A percentile compares a stretch with the other conserved stretches of the same genome.
phyloP scores from a whole-genome alignment of 1,140 invertebrate species.

The Manduca sexta region DNA sequence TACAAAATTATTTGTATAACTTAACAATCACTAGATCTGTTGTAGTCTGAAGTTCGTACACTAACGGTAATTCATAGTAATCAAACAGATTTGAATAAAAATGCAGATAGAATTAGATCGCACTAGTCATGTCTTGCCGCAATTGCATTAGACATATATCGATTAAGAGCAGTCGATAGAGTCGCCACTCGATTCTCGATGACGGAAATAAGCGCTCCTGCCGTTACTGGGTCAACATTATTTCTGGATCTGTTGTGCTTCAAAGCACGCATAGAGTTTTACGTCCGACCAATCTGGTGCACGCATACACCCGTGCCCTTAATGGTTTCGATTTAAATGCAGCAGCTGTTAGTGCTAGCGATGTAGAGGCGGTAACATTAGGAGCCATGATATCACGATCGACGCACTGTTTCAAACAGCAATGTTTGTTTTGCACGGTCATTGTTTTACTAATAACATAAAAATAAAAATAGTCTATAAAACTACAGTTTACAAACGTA shows the following conservation, averaged over 20 bases:
- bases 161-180: slow-evolving; percentile 31
- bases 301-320: slow-evolving; percentile 21
- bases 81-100: too few species aligned
- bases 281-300: slow-evolving; percentile 40
- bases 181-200: slow-evolving; percentile 38
- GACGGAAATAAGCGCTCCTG: slow-evolving; percentile 70
- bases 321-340: slow-evolving; percentile 24
- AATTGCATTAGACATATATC: slow-evolving; percentile 13
- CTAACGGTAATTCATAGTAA: too few species aligned
- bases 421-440: neutral
- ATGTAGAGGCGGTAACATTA: neutral
- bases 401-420: neutral
- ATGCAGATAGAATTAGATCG: too few species aligned
- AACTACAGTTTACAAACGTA: too few species aligned
- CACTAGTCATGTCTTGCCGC: neutral
- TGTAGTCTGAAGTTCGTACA: too few species aligned
- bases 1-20: too few species aligned
- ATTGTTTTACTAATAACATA: neutral
- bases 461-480: too few species aligned
- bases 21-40: too few species aligned
- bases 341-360: slow-evolving; percentile 5
- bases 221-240: slow-evolving; percentile 66
- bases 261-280: slow-evolving; percentile 49
- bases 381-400: neutral
- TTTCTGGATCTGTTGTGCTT: slow-evolving; percentile 60